A percentile compares a stretch with the other conserved stretches of the same genome.
These are phyloP conservation scores for Caenorhabditis elegans DNA, from an alignment of 1,140 invertebrate species.

Conservation along the genomic window WBcel235 BX284603.4:5909001-5909500, in stretches of 20 bases:
- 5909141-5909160: conserved; percentile 65
- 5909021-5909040: background rate
- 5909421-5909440: conserved; percentile 57
- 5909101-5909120: conserved; percentile 58
- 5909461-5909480: conserved; percentile 59
- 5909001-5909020: background rate
- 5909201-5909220: conserved; percentile 64
- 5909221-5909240: conserved; percentile 59
- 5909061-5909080: background rate
- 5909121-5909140: conserved; percentile 64
- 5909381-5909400: conserved; percentile 45
- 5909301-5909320: conserved; percentile 54
- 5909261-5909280: conserved; percentile 58
- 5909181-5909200: conserved; percentile 62
- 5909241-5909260: conserved; percentile 56
- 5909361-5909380: conserved; percentile 20
- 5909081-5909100: conserved; percentile 36
- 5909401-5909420: conserved; percentile 55
- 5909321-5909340: conserved; percentile 56
- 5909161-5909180: conserved; percentile 61
- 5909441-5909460: conserved; percentile 60
- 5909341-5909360: conserved; percentile 48
- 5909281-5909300: conserved; percentile 64
- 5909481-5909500: conserved; percentile 44
- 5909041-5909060: background rate